Percentiles rank a stretch among this genome's conserved stretches.
Evolutionary conservation across 2,113 vertebrate genomes (phyloP).

Genomic region (Trogon melanurus): DNA sequence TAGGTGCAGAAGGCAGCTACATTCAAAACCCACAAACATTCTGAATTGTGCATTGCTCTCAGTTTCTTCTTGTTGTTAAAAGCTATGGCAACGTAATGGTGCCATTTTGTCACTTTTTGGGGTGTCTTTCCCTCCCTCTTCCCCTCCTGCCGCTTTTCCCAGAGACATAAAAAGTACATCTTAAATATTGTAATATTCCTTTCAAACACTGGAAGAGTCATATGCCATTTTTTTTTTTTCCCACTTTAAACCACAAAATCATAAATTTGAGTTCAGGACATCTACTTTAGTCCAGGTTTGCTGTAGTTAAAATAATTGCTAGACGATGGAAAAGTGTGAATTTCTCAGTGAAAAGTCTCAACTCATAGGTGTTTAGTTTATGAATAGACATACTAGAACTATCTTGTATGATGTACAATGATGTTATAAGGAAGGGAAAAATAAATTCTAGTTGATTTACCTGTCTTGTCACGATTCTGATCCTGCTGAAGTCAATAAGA

Average conservation of each 20-base stretch:
- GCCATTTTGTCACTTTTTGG: conserved; percentile 33
- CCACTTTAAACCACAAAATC: not conserved
- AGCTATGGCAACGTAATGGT: conserved; percentile 17
- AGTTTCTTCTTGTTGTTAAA: conserved; percentile 7
- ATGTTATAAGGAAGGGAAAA: conserved; percentile 20
- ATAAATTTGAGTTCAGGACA: not conserved
- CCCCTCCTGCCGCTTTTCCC: not conserved
- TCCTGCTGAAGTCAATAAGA: not conserved
- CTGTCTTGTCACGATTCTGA: conserved; percentile 8
- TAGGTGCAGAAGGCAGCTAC: conserved; percentile 44
- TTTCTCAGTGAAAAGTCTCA: conserved; percentile 26
- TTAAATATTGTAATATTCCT: not conserved
- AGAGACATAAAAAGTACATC: not conserved
- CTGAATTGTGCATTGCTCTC: conserved; percentile 13
- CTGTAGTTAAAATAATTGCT: not conserved
- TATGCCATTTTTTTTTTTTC: not conserved
- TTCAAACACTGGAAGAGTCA: conserved; percentile 7
- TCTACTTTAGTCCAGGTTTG: not conserved
- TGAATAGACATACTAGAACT: not conserved
- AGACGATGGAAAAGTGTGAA: not conserved
- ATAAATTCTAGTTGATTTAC: not conserved
- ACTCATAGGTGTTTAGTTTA: not conserved
- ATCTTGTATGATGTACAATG: conserved; percentile 22
- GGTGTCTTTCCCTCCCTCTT: not conserved
- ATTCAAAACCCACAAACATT: not conserved